Evolutionary conservation across 23 tunicate genomes (phyloP), one percentile per base, ranked within the genome.

Genomic region (Ascidia mentula): DNA sequence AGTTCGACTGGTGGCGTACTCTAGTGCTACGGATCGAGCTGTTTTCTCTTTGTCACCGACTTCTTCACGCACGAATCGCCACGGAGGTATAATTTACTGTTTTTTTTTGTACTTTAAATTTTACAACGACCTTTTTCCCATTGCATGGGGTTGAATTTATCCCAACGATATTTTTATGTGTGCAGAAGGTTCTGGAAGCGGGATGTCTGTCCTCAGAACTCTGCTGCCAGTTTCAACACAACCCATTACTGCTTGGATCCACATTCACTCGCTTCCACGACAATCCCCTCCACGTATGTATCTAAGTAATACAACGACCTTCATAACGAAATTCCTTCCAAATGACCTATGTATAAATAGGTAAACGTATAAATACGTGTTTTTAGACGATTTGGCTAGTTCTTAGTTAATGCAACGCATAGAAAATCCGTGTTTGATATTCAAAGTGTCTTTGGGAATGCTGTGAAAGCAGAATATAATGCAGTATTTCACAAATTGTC

Each of bases 181-280:
- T 38, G 28, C 38, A 85, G 89, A 85, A 0, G 69, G 35, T 18
- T 65, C 80, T 37, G n/a, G 32, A 9, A 59, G 85, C 6, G 34
- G 81, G 6, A 59, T 74, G 59, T 36, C 89, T 18, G 37, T 81
- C 34, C 72, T 90, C 46, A 78, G 86, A 60, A 79, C 69, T 1
- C 70, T 78, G 26, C 75, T 91, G 26, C 34, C 86, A 17, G 40
- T 79, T 22, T 69, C 84, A 1, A 76, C 77, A 6, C 81, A 78
- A 73, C 87, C 88, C 0, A 61, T 46, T 15, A 82, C 84, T 17
- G 75, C 81, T 6, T 91, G 97, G 97, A 53, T 91, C 22, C 97
- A 91, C 73, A 83, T 87, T 40, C 40, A 79, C 31, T 72, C 87
- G 30, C 40, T 87, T 7, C 36, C 74, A 1, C 72, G 79, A 1